These are phyloP conservation scores for Probaryconus sp. DNA, from an alignment of 1,140 invertebrate genomes.

Conservation along the genomic window DNA sequence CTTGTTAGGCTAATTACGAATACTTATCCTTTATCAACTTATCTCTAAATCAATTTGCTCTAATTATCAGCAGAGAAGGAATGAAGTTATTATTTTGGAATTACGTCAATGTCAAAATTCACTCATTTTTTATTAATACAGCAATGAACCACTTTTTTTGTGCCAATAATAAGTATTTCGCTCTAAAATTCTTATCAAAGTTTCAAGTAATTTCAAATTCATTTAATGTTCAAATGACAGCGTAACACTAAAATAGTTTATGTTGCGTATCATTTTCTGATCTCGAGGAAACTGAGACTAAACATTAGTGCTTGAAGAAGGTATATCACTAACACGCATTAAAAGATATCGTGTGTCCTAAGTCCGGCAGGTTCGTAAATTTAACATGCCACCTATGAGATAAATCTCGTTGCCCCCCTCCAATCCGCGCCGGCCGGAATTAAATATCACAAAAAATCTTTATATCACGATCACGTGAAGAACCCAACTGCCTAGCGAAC, in stretches of 20 bases:
- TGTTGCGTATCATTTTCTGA: conserved; percentile 33
- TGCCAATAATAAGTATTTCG: no score
- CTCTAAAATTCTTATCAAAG: no score
- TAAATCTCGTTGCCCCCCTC: conserved; percentile 48
- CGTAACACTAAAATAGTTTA: conserved; percentile 36
- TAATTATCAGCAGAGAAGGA: no score
- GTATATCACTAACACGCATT: conserved; percentile 54
- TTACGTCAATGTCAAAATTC: no score
- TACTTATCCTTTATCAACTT: no score
- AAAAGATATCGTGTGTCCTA: conserved; percentile 61
- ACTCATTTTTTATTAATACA: no score
- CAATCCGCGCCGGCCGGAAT: conserved; percentile 34
- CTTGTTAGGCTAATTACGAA: no score
- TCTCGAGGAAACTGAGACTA: conserved; percentile 50
- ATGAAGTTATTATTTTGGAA: no score
- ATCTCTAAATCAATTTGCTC: no score
- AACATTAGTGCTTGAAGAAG: conserved; percentile 16
- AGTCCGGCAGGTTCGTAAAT: conserved; percentile 61
- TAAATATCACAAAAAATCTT: conserved; percentile 53
- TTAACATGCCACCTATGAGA: conserved; percentile 41
- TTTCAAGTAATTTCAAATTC: no score
- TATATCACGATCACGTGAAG: conserved; percentile 46
- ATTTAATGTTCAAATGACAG: conserved; percentile 22
- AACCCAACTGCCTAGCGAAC: conserved; percentile 22
- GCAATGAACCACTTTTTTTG: no score